Conservation (phyloP, 2,888 invertebrate genomes). For the Cephalotes varians region DNA sequence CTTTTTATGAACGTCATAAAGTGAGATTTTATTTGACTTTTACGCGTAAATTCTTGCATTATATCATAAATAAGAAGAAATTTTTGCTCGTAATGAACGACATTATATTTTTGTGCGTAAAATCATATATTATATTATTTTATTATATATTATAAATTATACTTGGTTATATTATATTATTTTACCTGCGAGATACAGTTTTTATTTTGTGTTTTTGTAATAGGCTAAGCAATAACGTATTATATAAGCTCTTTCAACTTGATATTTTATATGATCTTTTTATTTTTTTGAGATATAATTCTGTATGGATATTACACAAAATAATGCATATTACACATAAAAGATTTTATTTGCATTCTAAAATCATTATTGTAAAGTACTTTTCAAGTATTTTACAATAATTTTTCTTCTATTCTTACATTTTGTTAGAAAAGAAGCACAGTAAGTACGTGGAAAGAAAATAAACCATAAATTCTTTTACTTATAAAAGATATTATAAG, state of each 20-base stretch:
- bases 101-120: not conserved
- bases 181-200: not conserved
- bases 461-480: not conserved
- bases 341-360: not conserved
- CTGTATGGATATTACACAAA: not conserved
- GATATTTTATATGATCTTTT: not conserved
- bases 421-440: not conserved
- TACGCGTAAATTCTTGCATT: not conserved
- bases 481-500: not conserved
- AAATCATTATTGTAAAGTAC: not conserved
- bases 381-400: not conserved
- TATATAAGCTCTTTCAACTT: not conserved
- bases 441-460: not conserved
- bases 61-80: slow-evolving; percentile 12
- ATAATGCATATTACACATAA: not conserved
- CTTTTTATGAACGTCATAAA: not conserved
- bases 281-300: not conserved
- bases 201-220: not conserved
- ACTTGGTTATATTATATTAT: not conserved
- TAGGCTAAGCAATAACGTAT: not conserved
- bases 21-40: slow-evolving; percentile 17
- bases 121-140: not conserved
- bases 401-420: not conserved
- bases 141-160: too few relatives aligned
- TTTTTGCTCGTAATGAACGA: not conserved